Evolutionary conservation across 2,888 invertebrate species (phyloP), one percentile per base, ranked within the genome.

Genomic region (Leptarthrus brevirostris): DNA sequence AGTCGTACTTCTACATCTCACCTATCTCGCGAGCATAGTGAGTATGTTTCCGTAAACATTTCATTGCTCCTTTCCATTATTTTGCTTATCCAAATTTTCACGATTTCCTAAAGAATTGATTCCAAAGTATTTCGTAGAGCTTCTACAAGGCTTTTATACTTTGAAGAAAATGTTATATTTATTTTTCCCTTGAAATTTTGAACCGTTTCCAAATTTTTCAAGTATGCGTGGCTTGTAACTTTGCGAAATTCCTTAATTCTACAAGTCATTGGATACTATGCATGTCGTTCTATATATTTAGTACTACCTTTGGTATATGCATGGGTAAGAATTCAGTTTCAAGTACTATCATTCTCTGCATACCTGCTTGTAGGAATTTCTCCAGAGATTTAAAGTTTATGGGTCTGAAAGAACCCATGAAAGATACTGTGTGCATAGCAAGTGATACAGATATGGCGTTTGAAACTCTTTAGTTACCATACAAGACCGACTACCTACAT

Each of bases 361-460:
- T 66, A 66, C 47, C 66, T 66, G 49, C 66, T 22, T 44, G 47
- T 47, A 66, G 49, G 66, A 66, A 66, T 66, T 66, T 47, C 66
- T 66, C 66, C 66, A 66, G 66, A 66, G 66, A 66, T 66, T 66
- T 66, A 47, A 66, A 66, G 66, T 66, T 66, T 66, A 66, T 66
- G 26, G 66, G 47, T 47, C 49, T 49, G 26, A 49, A 49, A 66
- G 66, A 66, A 66, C 47, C 49, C 66, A 24, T 18, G 47, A 22
- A 66, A 44, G 66, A 66, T 66, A 66, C 66, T 66, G 16, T 66
- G 66, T 66, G 66, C 66, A 66, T 66, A 66, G 47, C 66, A 66
- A 66, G 66, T 66, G 66, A 66, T 66, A 66, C 66, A 66, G 66
- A 66, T 44, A 66, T 49, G 16, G 49, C 30, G 66, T 66, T 49